phyloP scores from a whole-genome alignment of 1,140 invertebrate genomes.

The Drosophila dunni region DNA sequence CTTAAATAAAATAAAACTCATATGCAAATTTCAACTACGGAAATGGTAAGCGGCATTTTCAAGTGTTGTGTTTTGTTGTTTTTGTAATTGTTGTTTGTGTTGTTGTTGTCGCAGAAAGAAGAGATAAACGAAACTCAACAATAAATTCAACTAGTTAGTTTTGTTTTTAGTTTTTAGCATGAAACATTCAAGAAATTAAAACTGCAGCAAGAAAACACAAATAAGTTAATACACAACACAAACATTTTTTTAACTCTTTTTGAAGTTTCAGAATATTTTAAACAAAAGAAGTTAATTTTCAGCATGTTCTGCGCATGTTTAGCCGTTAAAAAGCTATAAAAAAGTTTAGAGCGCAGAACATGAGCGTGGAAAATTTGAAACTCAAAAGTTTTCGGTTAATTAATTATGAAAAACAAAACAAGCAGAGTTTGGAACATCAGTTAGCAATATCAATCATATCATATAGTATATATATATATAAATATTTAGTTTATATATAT shows the following conservation, averaged over 20 bases:
- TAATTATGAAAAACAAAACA: conserved; percentile 64
- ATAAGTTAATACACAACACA: conserved; percentile 37
- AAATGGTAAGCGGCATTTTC: conserved; percentile 38
- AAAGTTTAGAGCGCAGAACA: conserved; percentile 1
- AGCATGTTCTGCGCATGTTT: conserved; percentile 6
- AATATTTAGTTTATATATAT: too few species aligned
- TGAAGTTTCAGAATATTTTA: not conserved
- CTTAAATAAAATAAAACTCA: conserved; percentile 12
- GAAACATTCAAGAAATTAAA: conserved; percentile 30
- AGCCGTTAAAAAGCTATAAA: not conserved
- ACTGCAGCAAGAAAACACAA: conserved; percentile 24
- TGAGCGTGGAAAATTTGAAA: conserved; percentile 14
- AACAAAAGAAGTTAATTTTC: conserved; percentile 10
- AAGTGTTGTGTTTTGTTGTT: conserved; percentile 24
- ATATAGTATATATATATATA: conserved; percentile 52
- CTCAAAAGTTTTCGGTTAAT: conserved; percentile 30
- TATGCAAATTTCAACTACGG: conserved; percentile 32
- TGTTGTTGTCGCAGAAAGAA: conserved; percentile 30
- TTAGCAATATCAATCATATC: conserved; percentile 61
- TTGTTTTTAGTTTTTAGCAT: not conserved
- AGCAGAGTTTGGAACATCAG: conserved; percentile 55
- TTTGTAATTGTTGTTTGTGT: conserved; percentile 25
- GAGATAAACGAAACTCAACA: conserved; percentile 30
- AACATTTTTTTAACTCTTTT: not conserved
- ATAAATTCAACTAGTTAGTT: conserved; percentile 15